phyloP scores from a whole-genome alignment of 1,140 invertebrate genomes.

The Drosophila pectinifera region DNA sequence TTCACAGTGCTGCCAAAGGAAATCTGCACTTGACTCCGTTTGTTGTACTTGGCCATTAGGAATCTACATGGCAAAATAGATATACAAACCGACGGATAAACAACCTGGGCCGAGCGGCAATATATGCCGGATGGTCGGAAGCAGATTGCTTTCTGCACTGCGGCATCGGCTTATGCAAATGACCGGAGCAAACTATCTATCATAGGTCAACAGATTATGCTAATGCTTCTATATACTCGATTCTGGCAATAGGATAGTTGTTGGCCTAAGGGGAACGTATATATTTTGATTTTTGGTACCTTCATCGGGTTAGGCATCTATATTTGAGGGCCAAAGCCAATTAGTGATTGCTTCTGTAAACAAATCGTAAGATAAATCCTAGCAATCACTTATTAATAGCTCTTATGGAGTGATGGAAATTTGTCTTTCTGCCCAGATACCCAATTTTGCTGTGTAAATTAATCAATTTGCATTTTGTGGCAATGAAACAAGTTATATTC shows the following conservation, averaged over 20 bases:
- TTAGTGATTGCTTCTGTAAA: constrained; percentile 7
- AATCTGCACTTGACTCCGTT: constrained; percentile 70
- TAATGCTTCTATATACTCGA: constrained; percentile 35
- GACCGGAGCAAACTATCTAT: constrained; percentile 25
- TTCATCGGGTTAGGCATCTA: constrained; percentile 1
- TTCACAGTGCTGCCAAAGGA: constrained; percentile 54
- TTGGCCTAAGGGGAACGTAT: not conserved
- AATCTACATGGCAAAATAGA: constrained; percentile 3
- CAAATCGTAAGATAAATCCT: constrained; percentile 15
- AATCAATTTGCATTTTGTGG: constrained; percentile 1
- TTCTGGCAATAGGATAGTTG: not conserved
- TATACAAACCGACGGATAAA: constrained; percentile 12
- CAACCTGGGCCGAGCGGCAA: not conserved
- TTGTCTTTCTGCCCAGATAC: too few species aligned
- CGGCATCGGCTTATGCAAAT: constrained; percentile 72
- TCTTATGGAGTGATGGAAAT: not conserved
- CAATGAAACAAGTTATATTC: not conserved
- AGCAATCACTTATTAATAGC: not conserved
- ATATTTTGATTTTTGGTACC: not conserved
- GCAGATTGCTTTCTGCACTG: constrained; percentile 48
- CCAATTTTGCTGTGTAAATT: not conserved
- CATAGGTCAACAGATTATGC: constrained; percentile 75
- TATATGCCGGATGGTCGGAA: constrained; percentile 13
- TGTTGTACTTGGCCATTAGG: constrained; percentile 38
- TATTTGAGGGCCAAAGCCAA: constrained; percentile 14